phyloP scores from a whole-genome alignment of 2,113 vertebrate genomes.

The Triplophysa siluroides region DNA sequence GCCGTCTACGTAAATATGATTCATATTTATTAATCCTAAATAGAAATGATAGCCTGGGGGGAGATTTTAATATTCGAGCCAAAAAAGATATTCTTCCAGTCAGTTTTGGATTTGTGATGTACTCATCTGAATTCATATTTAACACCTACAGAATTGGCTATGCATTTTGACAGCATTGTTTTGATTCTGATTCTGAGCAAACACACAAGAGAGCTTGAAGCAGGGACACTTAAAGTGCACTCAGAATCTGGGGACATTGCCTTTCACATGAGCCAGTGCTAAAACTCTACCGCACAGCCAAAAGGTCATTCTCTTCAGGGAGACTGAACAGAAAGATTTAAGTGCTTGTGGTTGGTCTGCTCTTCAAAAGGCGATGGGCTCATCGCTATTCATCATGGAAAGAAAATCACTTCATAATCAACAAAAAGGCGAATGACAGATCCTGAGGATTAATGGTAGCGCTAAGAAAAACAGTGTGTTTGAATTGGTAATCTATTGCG shows the following conservation, averaged over 20 bases:
- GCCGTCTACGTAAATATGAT: background rate
- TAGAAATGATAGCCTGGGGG: background rate
- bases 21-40: background rate
- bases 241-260: conserved; percentile 55
- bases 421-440: background rate
- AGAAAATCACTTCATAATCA: conserved; percentile 43
- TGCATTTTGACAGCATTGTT: background rate
- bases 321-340: conserved; percentile 66
- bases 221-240: conserved; percentile 47
- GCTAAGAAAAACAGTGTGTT: background rate
- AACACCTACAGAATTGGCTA: background rate
- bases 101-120: background rate
- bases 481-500: conserved; percentile 14
- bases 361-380: conserved; percentile 58
- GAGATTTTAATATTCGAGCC: background rate
- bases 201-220: conserved; percentile 28
- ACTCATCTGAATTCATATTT: background rate
- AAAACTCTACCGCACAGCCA: conserved; percentile 52
- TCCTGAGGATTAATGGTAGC: conserved; percentile 1
- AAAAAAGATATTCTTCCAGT: background rate
- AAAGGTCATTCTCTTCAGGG: conserved; percentile 64
- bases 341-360: conserved; percentile 64
- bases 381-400: conserved; percentile 44
- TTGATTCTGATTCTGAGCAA: conserved; percentile 7
- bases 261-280: conserved; percentile 54